A percentile compares a stretch with the other conserved stretches of the same genome.
phyloP scores from a whole-genome alignment of 2,888 invertebrate genomes.

The Idaea aversata region DNA sequence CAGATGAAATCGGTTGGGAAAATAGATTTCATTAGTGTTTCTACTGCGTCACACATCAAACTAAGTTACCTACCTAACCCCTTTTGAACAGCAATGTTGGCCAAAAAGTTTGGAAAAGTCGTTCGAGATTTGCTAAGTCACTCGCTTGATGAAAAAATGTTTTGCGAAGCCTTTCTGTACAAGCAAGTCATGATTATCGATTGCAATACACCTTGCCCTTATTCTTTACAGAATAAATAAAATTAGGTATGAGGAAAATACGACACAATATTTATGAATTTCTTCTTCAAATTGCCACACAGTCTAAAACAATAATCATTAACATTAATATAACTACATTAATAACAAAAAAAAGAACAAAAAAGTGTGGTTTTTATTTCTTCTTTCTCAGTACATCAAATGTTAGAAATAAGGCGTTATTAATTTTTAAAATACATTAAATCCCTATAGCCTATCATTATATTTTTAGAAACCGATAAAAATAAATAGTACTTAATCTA shows the following conservation, averaged over 20 bases:
- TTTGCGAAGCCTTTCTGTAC: slow-evolving; percentile 28
- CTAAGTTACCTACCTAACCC: background rate
- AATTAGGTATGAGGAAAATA: background rate
- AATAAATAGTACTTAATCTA: background rate
- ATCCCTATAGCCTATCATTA: background rate
- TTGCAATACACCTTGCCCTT: slow-evolving; percentile 13
- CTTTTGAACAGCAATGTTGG: slow-evolving; percentile 5
- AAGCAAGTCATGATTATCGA: slow-evolving; percentile 34
- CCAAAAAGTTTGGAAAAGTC: slow-evolving; percentile 19
- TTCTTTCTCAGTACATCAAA: background rate
- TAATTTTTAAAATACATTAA: background rate
- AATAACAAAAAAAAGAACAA: too few relatives aligned
- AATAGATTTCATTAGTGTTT: too few relatives aligned
- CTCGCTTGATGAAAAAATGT: slow-evolving; percentile 42
- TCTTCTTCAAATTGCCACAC: background rate
- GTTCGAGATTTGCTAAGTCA: slow-evolving; percentile 36
- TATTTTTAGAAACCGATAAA: background rate
- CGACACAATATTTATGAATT: background rate
- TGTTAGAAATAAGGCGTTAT: background rate
- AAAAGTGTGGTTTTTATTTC: too few relatives aligned
- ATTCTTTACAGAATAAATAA: slow-evolving; percentile 2
- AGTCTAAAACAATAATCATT: too few relatives aligned
- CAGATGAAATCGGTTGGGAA: background rate
- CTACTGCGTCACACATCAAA: background rate
- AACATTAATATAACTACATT: too few relatives aligned